Evolutionary conservation across 1,140 invertebrate species (phyloP).

Genomic region (Aphelinus certus): DNA sequence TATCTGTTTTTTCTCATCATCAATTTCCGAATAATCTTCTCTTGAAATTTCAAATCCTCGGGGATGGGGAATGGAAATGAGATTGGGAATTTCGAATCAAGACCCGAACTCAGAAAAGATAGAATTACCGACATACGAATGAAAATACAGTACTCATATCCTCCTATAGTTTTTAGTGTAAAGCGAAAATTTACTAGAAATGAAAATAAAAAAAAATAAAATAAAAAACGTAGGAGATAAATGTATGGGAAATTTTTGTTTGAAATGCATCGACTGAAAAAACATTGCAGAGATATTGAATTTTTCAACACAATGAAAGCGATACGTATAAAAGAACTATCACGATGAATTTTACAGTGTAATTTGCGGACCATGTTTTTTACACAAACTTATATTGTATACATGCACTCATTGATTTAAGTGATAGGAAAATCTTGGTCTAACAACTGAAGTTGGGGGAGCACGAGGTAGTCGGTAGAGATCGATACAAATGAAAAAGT

Average conservation of each 20-base stretch:
- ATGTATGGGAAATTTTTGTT: constrained; percentile 15
- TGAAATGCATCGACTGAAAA: constrained; percentile 28
- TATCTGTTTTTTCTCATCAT: too few species aligned
- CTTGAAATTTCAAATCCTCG: too few species aligned
- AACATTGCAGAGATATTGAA: constrained; percentile 34
- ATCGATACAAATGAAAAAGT: constrained; percentile 5
- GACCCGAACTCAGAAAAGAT: background rate
- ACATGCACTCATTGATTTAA: constrained; percentile 37
- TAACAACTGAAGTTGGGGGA: constrained; percentile 14
- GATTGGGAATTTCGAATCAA: constrained; percentile 6
- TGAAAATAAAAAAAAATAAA: background rate
- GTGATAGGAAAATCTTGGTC: constrained; percentile 9
- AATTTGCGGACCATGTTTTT: constrained; percentile 43
- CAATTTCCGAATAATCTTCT: too few species aligned
- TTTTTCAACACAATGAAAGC: constrained; percentile 29
- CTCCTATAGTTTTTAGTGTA: constrained; percentile 3
- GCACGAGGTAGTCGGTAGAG: background rate
- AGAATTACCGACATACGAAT: background rate
- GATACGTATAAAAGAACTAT: constrained; percentile 25
- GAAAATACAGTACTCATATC: background rate
- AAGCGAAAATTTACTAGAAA: background rate
- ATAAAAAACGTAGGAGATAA: background rate
- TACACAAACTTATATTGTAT: constrained; percentile 41
- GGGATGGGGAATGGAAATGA: background rate
- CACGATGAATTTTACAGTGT: constrained; percentile 39